These are phyloP conservation scores for Falco peregrinus DNA, from an alignment of 2,797 vertebrate species.

Conservation along the genomic window DNA sequence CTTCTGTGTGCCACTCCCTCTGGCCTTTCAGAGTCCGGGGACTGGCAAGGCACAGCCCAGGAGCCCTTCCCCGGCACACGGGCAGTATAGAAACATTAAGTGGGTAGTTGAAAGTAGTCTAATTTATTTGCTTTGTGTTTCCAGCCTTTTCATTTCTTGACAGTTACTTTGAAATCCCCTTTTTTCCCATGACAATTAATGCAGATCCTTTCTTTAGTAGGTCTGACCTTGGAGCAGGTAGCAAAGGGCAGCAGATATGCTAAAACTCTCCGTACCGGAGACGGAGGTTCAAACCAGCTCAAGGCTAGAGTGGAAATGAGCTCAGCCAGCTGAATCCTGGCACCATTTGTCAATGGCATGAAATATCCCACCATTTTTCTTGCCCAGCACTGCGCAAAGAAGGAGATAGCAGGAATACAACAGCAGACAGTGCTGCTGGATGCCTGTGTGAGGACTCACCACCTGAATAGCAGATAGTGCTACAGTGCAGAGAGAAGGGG, in stretches of 20 bases:
- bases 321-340: not conserved
- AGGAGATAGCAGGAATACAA: not conserved
- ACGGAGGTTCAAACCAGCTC: slow-evolving; percentile 2
- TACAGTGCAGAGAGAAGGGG: not conserved
- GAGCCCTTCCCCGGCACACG: not conserved
- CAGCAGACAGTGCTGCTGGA: not conserved
- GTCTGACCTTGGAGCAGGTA: slow-evolving; percentile 5
- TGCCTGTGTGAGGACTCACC: not conserved
- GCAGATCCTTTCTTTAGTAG: not conserved
- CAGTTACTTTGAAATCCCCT: not conserved
- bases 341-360: not conserved
- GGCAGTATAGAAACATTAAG: not conserved
- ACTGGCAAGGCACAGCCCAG: not conserved
- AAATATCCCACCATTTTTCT: not conserved
- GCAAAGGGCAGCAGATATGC: slow-evolving; percentile 3
- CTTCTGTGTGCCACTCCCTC: not conserved
- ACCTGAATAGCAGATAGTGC: not conserved
- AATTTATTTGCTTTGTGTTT: not conserved
- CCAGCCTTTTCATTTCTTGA: not conserved
- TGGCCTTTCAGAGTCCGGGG: not conserved
- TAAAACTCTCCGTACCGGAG: not conserved
- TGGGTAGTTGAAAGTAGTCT: not conserved
- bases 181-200: slow-evolving; percentile 2
- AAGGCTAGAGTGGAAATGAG: slow-evolving; percentile 18
- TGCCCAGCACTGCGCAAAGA: not conserved